Conservation (phyloP, 2,113 vertebrate species). For the Drymodes brunneopygia region DNA sequence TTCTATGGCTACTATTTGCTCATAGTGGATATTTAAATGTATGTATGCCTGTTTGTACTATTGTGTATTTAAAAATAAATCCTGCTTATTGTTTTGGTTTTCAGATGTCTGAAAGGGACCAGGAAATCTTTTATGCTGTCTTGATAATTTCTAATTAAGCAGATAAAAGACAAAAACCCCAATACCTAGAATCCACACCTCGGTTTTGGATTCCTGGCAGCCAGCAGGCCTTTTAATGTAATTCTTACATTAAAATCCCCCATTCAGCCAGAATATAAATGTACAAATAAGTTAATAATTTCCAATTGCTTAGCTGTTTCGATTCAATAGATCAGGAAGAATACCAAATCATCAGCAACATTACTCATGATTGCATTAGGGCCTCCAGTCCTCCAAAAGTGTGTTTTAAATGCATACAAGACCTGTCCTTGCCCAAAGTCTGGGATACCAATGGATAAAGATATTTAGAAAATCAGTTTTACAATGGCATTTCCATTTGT, state of each 20-base stretch:
- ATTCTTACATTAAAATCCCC: background rate
- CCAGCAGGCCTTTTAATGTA: slow-evolving; percentile 8
- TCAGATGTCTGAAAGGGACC: background rate
- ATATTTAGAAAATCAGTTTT: background rate
- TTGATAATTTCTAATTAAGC: slow-evolving; percentile 25
- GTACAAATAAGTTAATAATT: background rate
- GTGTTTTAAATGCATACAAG: background rate
- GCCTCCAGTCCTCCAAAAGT: background rate
- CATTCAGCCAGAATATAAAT: slow-evolving; percentile 22
- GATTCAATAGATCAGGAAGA: background rate
- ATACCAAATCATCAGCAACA: background rate
- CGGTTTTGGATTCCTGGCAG: background rate
- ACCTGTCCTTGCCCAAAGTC: background rate
- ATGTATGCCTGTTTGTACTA: background rate
- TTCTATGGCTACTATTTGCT: background rate
- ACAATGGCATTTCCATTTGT: background rate
- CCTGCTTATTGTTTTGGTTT: background rate
- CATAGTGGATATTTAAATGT: slow-evolving; percentile 27
- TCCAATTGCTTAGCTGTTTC: background rate
- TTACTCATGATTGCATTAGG: background rate
- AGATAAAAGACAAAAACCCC: background rate
- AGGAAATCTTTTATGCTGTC: background rate
- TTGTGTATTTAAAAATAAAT: slow-evolving; percentile 9
- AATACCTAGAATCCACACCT: background rate
- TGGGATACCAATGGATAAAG: background rate